These are phyloP conservation scores for Melinaea menophilus DNA, from an alignment of 2,888 invertebrate species.

Conservation along the genomic window DNA sequence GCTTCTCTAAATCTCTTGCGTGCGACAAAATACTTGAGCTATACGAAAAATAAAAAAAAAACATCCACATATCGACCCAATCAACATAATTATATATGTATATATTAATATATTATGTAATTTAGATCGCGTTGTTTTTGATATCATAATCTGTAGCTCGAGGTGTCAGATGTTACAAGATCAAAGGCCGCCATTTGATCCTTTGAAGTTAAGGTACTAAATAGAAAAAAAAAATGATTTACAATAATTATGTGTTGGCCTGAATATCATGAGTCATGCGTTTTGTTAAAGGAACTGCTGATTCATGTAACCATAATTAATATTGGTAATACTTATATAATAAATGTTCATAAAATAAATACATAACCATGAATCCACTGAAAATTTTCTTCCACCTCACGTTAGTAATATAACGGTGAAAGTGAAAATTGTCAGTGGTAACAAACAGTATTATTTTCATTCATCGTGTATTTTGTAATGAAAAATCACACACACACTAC, in stretches of 20 bases:
- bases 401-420: constrained; percentile 6
- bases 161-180: constrained; percentile 18
- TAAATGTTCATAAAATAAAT: constrained; percentile 6
- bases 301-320: background rate
- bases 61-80: constrained; percentile 32
- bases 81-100: background rate
- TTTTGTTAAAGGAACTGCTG: background rate
- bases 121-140: background rate
- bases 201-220: constrained; percentile 7
- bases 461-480: constrained; percentile 24
- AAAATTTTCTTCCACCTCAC: constrained; percentile 24
- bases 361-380: constrained; percentile 22
- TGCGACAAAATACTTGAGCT: constrained; percentile 93
- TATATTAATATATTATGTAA: no score
- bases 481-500: constrained; percentile 40
- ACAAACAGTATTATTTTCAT: constrained; percentile 11
- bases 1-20: constrained; percentile 95
- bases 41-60: constrained; percentile 77
- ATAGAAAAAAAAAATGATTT: constrained; percentile 3
- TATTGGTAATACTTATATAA: constrained; percentile 1
- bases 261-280: constrained; percentile 27
- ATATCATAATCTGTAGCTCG: background rate
- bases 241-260: constrained; percentile 10
- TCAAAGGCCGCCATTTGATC: constrained; percentile 12
- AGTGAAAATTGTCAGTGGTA: constrained; percentile 35